Conservation (phyloP, 2,888 invertebrate genomes). For the Osmoderma eremita region DNA sequence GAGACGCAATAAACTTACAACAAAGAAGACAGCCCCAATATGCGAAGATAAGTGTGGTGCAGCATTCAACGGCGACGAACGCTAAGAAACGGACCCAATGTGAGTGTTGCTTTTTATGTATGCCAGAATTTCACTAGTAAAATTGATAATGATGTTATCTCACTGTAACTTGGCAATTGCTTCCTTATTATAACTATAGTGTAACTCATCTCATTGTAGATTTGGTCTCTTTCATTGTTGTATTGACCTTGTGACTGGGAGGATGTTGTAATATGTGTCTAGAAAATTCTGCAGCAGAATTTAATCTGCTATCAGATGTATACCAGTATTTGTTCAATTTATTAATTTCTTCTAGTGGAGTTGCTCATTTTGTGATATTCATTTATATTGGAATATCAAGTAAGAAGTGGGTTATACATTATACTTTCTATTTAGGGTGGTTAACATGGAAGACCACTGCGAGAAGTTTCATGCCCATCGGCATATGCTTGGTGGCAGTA, state of each 20-base stretch:
- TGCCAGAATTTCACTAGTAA: no score
- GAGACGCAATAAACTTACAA: background rate
- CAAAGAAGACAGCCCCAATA: constrained; percentile 1
- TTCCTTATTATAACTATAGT: no score
- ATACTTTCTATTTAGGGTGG: constrained; percentile 61
- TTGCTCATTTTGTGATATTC: constrained; percentile 1
- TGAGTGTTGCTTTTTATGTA: no score
- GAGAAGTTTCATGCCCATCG: constrained; percentile 75
- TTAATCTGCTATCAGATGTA: background rate
- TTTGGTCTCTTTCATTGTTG: no score
- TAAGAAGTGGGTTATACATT: background rate
- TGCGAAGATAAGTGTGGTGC: constrained; percentile 4
- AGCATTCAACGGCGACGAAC: constrained; percentile 4
- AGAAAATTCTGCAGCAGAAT: background rate
- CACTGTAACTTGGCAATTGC: no score
- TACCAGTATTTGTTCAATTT: background rate
- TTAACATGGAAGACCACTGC: constrained; percentile 73
- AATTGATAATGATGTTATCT: no score
- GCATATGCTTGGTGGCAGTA: constrained; percentile 70
- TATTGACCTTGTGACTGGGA: no score
- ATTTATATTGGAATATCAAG: background rate
- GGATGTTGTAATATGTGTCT: background rate
- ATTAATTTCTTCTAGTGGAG: background rate
- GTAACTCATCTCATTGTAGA: no score
- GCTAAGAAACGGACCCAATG: background rate